A percentile compares a stretch with the other conserved stretches of the same genome.
These are phyloP conservation scores for Mirza zaza DNA, from an alignment of 2,113 vertebrate genomes.

Conservation along the genomic window DNA sequence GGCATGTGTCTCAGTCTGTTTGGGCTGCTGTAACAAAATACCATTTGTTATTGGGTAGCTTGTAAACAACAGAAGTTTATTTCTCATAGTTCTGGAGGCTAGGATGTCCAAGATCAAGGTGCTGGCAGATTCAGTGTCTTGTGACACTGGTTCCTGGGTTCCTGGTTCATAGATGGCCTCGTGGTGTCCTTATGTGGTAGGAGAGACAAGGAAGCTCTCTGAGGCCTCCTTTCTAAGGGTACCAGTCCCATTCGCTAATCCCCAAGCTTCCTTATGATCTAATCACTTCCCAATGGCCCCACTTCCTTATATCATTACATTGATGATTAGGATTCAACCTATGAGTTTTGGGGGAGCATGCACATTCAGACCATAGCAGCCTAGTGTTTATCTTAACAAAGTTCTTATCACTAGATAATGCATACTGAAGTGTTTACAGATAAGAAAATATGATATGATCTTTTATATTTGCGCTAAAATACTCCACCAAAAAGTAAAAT, in stretches of 20 bases:
- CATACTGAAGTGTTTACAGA: neutral
- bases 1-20: too few relatives aligned
- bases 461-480: neutral
- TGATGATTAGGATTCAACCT: neutral
- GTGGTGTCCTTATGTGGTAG: neutral
- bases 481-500: neutral
- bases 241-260: neutral
- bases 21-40: neutral
- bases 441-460: neutral
- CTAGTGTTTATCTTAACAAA: neutral
- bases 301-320: neutral
- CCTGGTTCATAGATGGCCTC: neutral
- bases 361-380: neutral
- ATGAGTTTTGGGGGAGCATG: neutral
- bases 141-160: neutral
- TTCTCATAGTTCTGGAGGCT: neutral
- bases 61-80: neutral
- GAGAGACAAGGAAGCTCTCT: too few relatives aligned
- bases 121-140: too few relatives aligned
- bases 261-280: neutral
- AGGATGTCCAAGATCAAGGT: neutral
- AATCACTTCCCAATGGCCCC: neutral
- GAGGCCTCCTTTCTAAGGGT: neutral
- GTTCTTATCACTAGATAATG: neutral
- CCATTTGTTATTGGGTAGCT: too few relatives aligned